Evolutionary conservation across 1,140 invertebrate genomes (phyloP).

Genomic region (Papilio glaucus): DNA sequence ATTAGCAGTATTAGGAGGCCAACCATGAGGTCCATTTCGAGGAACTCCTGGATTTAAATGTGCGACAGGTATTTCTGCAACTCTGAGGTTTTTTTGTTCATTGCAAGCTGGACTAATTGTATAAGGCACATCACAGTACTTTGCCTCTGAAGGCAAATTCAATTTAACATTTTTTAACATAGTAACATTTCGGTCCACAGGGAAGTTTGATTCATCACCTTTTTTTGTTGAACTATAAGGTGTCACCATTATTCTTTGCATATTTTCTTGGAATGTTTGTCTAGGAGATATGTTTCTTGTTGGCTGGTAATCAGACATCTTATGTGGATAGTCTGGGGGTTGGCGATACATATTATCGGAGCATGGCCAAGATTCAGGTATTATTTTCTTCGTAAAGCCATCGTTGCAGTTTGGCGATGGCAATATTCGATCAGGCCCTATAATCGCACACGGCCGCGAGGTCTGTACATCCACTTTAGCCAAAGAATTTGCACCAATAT

Average conservation of each 20-base stretch:
- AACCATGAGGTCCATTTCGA: slow-evolving; percentile 59
- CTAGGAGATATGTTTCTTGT: slow-evolving; percentile 80
- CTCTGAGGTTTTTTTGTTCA: slow-evolving; percentile 71
- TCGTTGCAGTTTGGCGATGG: slow-evolving; percentile 58
- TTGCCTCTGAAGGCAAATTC: slow-evolving; percentile 64
- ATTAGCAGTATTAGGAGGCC: slow-evolving; percentile 59
- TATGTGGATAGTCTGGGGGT: slow-evolving; percentile 67
- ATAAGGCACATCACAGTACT: slow-evolving; percentile 82
- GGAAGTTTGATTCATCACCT: slow-evolving; percentile 61
- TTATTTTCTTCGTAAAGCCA: slow-evolving; percentile 63
- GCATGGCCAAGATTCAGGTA: slow-evolving; percentile 63
- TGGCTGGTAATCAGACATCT: slow-evolving; percentile 64
- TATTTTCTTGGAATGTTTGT: slow-evolving; percentile 83
- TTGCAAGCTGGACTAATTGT: slow-evolving; percentile 62
- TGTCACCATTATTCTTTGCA: slow-evolving; percentile 78
- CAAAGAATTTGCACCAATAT: slow-evolving; percentile 66
- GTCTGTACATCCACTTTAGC: slow-evolving; percentile 67
- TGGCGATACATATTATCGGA: slow-evolving; percentile 60
- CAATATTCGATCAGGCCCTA: slow-evolving; percentile 75
- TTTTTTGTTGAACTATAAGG: slow-evolving; percentile 68
- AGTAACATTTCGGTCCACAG: slow-evolving; percentile 45
- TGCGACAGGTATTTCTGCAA: slow-evolving; percentile 60
- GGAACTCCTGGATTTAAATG: slow-evolving; percentile 58
- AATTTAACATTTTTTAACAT: slow-evolving; percentile 63
- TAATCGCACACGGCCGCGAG: slow-evolving; percentile 78